Evolutionary conservation across 2,888 invertebrate genomes (phyloP).

Genomic region (Gymnoscelis rufifasciata): DNA sequence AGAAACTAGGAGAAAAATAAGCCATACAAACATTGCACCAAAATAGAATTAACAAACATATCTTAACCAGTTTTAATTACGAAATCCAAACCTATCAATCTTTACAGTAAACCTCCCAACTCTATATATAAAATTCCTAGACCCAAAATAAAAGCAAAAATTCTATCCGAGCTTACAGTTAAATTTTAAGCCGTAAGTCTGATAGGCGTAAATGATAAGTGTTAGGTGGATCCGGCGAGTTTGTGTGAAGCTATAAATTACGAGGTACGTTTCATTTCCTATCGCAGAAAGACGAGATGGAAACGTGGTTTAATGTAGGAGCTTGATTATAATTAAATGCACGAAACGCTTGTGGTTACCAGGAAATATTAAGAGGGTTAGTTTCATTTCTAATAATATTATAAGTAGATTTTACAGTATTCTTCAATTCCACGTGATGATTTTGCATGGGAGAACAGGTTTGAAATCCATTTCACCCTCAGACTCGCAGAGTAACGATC

Average conservation of each 20-base stretch:
- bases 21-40: too few species aligned
- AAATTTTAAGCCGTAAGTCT: constrained; percentile 20
- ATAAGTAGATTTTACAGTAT: too few species aligned
- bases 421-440: too few species aligned
- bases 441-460: too few species aligned
- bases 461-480: too few species aligned
- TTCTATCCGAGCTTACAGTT: constrained; percentile 1
- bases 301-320: constrained; percentile 30
- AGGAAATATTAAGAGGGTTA: not conserved
- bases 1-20: too few species aligned
- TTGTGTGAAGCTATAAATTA: constrained; percentile 65
- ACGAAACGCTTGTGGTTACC: constrained; percentile 1
- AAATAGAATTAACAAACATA: too few species aligned
- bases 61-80: too few species aligned
- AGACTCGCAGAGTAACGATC: too few species aligned
- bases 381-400: too few species aligned
- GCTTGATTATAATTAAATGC: constrained; percentile 19
- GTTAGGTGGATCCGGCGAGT: constrained; percentile 56
- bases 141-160: not conserved
- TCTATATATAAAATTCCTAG: not conserved
- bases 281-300: constrained; percentile 39
- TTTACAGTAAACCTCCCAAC: too few species aligned
- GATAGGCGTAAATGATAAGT: constrained; percentile 70
- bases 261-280: constrained; percentile 70
- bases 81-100: too few species aligned